phyloP scores from a whole-genome alignment of 1,140 invertebrate species.

The Leucophenga varia region DNA sequence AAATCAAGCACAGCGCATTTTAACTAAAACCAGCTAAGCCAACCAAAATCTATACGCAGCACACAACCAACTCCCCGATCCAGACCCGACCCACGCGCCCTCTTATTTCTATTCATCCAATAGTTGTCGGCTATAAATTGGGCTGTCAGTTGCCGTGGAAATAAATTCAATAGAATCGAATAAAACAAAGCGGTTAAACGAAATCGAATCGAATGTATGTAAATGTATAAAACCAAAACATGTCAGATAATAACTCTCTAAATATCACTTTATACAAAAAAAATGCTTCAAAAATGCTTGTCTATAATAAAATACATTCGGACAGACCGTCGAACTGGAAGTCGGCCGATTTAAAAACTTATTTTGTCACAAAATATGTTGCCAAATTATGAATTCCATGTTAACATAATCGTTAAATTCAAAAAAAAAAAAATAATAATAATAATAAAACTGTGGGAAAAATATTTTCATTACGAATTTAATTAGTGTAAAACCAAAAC shows the following conservation, averaged over 20 bases:
- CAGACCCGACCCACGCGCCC: neutral
- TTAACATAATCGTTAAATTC: slow-evolving; percentile 49
- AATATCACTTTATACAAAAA: slow-evolving; percentile 27
- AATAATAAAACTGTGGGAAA: slow-evolving; percentile 41
- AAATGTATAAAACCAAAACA: slow-evolving; percentile 39
- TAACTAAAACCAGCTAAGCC: slow-evolving; percentile 25
- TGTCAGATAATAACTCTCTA: slow-evolving; percentile 18
- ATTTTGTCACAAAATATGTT: slow-evolving; percentile 45
- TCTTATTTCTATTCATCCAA: slow-evolving; percentile 22
- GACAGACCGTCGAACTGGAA: no score
- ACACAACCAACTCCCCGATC: slow-evolving; percentile 17
- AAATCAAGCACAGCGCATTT: slow-evolving; percentile 37
- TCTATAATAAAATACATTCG: slow-evolving; percentile 33
- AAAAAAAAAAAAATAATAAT: no score
- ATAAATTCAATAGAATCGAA: slow-evolving; percentile 25
- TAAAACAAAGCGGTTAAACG: slow-evolving; percentile 11
- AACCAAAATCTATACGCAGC: slow-evolving; percentile 39
- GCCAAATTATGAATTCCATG: slow-evolving; percentile 48
- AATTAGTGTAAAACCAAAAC: no score
- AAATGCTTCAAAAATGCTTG: slow-evolving; percentile 8
- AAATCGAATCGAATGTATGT: slow-evolving; percentile 17
- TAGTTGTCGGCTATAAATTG: slow-evolving; percentile 51
- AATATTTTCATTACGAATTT: slow-evolving; percentile 23
- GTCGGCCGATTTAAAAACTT: slow-evolving; percentile 21
- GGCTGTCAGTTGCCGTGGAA: slow-evolving; percentile 29